Conservation (phyloP, 2,113 vertebrate species). For the Thomomys bottae region DNA sequence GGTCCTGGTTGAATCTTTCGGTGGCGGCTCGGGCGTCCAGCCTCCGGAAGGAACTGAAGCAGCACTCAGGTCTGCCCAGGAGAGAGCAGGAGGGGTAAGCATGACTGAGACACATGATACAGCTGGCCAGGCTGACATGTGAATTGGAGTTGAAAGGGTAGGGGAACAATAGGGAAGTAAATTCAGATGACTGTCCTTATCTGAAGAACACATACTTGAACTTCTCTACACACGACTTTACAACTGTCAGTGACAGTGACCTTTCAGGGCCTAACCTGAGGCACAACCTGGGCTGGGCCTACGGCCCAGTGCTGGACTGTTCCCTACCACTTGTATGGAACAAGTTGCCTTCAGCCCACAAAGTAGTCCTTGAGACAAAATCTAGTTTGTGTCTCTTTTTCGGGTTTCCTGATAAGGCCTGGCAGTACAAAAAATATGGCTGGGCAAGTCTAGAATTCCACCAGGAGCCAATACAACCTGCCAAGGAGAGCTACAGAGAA, state of each 20-base stretch:
- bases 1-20: constrained; percentile 95
- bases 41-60: constrained; percentile 96
- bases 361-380: rapidly evolving
- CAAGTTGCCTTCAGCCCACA: rapidly evolving
- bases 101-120: rapidly evolving
- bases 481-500: background rate
- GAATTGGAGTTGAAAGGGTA: rapidly evolving
- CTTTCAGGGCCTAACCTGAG: rapidly evolving
- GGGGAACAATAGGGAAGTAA: background rate
- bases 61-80: constrained; percentile 93
- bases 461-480: background rate
- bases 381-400: background rate
- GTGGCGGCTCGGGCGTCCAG: constrained; percentile 96
- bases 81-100: background rate
- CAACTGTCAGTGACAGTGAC: background rate
- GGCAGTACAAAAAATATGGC: background rate
- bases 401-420: background rate
- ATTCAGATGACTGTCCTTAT: background rate
- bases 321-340: rapidly evolving
- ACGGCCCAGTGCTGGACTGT: rapidly evolving
- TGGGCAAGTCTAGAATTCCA: background rate
- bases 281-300: background rate
- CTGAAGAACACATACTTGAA: rapidly evolving
- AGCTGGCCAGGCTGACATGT: rapidly evolving
- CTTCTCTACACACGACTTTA: background rate